phyloP scores from a whole-genome alignment of 2,797 vertebrate species.

The Rhabdophis nuchalis region DNA sequence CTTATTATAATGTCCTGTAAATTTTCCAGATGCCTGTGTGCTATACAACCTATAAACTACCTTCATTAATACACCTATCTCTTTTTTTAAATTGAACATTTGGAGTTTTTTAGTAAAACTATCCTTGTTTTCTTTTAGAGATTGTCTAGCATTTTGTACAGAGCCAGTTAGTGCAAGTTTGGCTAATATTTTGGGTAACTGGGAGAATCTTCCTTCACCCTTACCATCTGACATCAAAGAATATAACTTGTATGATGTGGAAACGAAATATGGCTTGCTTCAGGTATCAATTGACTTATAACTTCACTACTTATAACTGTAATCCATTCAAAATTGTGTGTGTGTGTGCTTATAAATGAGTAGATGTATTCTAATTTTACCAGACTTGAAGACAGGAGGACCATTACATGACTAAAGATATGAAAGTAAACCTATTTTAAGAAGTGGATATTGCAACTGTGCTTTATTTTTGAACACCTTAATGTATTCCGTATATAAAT shows the following conservation, averaged over 20 bases:
- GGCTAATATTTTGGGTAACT: slow-evolving; percentile 92
- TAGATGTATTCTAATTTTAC: background rate
- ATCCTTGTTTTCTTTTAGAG: slow-evolving; percentile 71
- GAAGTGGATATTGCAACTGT: background rate
- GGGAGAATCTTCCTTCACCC: slow-evolving; percentile 92
- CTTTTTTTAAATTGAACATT: background rate
- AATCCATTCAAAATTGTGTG: background rate
- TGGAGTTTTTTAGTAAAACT: slow-evolving; percentile 4
- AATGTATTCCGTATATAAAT: background rate
- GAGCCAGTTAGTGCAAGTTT: slow-evolving; percentile 97
- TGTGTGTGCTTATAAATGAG: background rate
- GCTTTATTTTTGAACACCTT: background rate
- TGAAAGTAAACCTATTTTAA: background rate
- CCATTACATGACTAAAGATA: background rate
- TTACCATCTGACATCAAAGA: slow-evolving; percentile 91
- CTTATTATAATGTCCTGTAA: background rate
- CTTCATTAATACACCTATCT: background rate
- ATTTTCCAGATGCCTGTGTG: background rate
- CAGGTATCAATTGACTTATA: slow-evolving; percentile 77
- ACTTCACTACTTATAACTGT: background rate
- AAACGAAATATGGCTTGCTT: slow-evolving; percentile 94
- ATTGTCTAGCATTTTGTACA: slow-evolving; percentile 97
- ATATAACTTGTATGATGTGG: slow-evolving; percentile 94
- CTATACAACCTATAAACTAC: background rate
- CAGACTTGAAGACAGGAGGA: background rate